Conservation (phyloP, 2,797 vertebrate genomes). For the Lutjanus argentimaculatus region DNA sequence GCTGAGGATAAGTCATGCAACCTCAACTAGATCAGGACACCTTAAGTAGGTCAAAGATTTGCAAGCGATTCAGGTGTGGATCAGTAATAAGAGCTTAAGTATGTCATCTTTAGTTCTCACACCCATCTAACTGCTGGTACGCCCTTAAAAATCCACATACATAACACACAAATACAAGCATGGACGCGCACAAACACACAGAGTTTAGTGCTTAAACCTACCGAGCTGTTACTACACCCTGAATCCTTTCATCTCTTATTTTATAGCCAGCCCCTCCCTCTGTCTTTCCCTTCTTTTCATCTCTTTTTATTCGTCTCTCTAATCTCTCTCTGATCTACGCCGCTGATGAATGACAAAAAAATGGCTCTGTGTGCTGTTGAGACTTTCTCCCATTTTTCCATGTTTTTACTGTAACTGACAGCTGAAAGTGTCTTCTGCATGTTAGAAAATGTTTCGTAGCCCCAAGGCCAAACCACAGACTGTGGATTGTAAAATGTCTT, state of each 20-base stretch:
- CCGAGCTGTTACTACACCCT: conserved; percentile 71
- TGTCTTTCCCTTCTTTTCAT: conserved; percentile 58
- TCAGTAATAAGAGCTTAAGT: conserved; percentile 67
- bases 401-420: conserved; percentile 46
- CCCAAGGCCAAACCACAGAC: conserved; percentile 31
- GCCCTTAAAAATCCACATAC: conserved; percentile 60
- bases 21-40: conserved; percentile 32
- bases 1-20: conserved; percentile 26
- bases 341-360: conserved; percentile 58
- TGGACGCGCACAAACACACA: conserved; percentile 52
- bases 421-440: conserved; percentile 31
- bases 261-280: conserved; percentile 64
- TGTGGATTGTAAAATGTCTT: conserved; percentile 28
- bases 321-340: conserved; percentile 67
- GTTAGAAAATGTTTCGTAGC: conserved; percentile 24
- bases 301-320: conserved; percentile 61
- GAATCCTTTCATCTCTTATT: conserved; percentile 77
- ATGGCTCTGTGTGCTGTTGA: conserved; percentile 22
- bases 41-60: conserved; percentile 73
- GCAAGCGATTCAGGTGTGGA: conserved; percentile 74
- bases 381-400: conserved; percentile 27
- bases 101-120: conserved; percentile 77
- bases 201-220: conserved; percentile 53
- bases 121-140: conserved; percentile 75
- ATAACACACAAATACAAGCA: conserved; percentile 61